Evolutionary conservation across 2,113 vertebrate genomes (phyloP).

Genomic region (Erinaceus europaeus): DNA sequence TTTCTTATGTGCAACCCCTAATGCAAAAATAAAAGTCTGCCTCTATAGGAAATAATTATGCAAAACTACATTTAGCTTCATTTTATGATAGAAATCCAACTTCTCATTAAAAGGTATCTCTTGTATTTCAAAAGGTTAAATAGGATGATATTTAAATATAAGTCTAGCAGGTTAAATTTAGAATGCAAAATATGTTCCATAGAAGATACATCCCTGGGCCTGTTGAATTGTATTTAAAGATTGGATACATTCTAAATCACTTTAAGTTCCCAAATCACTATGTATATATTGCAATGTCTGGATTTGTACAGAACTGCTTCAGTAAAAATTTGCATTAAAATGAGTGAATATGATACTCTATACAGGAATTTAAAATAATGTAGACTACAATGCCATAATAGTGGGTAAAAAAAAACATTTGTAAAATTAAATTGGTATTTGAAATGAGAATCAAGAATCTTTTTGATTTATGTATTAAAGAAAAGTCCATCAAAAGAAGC

Average conservation of each 20-base stretch:
- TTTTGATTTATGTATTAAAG: no score
- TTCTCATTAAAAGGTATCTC: slow-evolving; percentile 26
- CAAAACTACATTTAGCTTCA: slow-evolving; percentile 38
- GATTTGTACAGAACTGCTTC: background rate
- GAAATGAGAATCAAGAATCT: no score
- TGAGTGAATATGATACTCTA: background rate
- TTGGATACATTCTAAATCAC: background rate
- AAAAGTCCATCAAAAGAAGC: background rate
- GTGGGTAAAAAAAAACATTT: no score
- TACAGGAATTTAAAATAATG: background rate
- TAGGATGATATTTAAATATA: slow-evolving; percentile 14
- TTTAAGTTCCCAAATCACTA: background rate
- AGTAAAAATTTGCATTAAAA: background rate
- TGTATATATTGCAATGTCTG: background rate
- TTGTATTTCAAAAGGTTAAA: slow-evolving; percentile 24
- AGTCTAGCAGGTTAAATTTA: slow-evolving; percentile 34
- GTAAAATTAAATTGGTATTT: no score
- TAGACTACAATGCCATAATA: no score
- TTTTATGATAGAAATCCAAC: slow-evolving; percentile 2
- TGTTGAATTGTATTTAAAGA: background rate
- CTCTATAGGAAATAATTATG: background rate
- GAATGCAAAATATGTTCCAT: background rate
- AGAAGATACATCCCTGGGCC: background rate
- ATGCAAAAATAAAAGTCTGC: background rate
- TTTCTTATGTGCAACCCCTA: background rate